Base-by-base conservation (phyloP, 2,113 vertebrate genomes). In the Forbesichthys agassizii region DNA sequence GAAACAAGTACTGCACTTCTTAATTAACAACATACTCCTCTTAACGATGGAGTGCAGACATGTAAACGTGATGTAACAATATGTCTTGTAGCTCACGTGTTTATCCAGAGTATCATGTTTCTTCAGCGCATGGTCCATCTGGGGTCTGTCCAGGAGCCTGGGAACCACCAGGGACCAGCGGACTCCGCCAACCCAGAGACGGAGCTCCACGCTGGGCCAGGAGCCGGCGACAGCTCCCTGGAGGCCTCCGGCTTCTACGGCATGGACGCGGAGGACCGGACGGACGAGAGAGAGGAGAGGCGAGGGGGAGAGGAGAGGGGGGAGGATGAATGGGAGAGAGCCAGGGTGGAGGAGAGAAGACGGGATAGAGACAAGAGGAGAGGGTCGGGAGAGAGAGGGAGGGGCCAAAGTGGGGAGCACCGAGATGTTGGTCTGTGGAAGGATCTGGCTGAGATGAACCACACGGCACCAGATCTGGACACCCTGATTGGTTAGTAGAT, bases 201-300 rank as follows among this genome's bases (percentile, higher is more conserved):
- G 3, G 82, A 75, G 68, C 78, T 42, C 46, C 33, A 18, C 9
- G 20, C 47, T 1, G 69, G 86, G 87, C 80, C 89, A 64, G 54
- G 78, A 61, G 73, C 87, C 0, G 70, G 69, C 0, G 91, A 90
- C 5, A 84, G 86, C 48, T 95, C 94, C 11, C 94, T 92, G 0
- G 96, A 96, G 73, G 94, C 94, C 0, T 98, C 96, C 0, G 96
- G 96, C 69, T 95, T 95, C 82, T 92, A 94, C 72, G 94, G 94
- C 0, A 93, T 93, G 8, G 96, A 98, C 86, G 92, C 89, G 0
- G 96, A 96, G 48, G 96, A 97, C 58, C 90, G 84, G 75, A 81
- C 86, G 48, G 92, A 90, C 72, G 81, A 86, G 27, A 53, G 78
- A 79, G 78, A 91, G 83, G 33, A 83, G 53, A 80, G 75, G 11